Evolutionary conservation across 2,797 vertebrate species (phyloP).

Genomic region (Pangasius krempfi): DNA sequence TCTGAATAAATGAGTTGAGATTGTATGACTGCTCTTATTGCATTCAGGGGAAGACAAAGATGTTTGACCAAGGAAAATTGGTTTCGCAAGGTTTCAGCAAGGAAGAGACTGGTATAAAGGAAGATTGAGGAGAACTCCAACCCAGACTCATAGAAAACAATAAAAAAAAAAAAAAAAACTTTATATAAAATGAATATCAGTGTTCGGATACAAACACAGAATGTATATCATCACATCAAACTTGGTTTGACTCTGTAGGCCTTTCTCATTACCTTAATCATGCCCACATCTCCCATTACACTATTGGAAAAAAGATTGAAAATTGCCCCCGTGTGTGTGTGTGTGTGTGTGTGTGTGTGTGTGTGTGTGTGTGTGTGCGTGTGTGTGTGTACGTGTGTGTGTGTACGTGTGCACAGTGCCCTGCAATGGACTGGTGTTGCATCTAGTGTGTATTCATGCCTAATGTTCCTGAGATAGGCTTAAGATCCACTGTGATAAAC

Average conservation of each 20-base stretch:
- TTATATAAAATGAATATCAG: not conserved
- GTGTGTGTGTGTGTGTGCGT: too few relatives aligned
- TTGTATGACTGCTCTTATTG: conserved; percentile 40
- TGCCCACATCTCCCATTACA: too few relatives aligned
- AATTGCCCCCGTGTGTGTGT: not conserved
- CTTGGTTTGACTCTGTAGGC: not conserved
- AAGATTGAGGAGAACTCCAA: not conserved
- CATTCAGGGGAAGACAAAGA: conserved; percentile 30
- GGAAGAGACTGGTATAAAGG: not conserved
- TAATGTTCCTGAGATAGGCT: not conserved
- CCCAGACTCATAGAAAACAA: not conserved
- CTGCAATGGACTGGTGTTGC: too few relatives aligned
- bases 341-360: too few relatives aligned
- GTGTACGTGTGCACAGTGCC: too few relatives aligned
- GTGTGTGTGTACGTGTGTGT: too few relatives aligned
- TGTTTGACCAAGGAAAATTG: conserved; percentile 18
- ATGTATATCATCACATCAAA: not conserved
- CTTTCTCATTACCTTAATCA: not conserved
- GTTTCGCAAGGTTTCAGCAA: not conserved
- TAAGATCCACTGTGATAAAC: not conserved
- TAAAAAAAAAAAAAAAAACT: not conserved
- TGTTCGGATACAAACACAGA: not conserved
- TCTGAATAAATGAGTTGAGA: conserved; percentile 41
- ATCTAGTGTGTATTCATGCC: too few relatives aligned
- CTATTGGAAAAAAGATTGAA: not conserved